Evolutionary conservation across 1,140 invertebrate genomes (phyloP).

Genomic region (Callitettix versicolor): DNA sequence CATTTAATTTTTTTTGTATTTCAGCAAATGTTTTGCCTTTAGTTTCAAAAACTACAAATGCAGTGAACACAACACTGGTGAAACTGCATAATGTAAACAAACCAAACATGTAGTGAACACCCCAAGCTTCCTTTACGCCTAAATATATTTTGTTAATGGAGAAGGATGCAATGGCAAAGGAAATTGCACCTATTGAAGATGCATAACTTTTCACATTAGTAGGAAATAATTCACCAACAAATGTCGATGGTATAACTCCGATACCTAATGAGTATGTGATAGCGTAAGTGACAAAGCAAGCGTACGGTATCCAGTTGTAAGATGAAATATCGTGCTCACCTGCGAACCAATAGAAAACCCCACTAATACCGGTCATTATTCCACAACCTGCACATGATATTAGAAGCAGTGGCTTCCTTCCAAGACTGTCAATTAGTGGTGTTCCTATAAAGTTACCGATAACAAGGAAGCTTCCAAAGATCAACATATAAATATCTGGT

Average conservation of each 20-base stretch:
- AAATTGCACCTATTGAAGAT: neutral
- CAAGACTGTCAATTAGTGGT: constrained; percentile 32
- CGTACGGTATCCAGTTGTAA: constrained; percentile 15
- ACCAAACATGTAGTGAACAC: constrained; percentile 62
- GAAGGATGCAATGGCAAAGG: constrained; percentile 29
- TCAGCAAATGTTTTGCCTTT: constrained; percentile 64
- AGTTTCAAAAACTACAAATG: constrained; percentile 62
- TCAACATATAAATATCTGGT: constrained; percentile 17
- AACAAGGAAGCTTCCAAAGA: constrained; percentile 23
- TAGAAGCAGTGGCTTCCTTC: constrained; percentile 37
- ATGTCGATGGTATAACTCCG: constrained; percentile 11
- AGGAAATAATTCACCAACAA: constrained; percentile 15
- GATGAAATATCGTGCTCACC: neutral
- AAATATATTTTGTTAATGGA: constrained; percentile 65
- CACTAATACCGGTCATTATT: neutral
- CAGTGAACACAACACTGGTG: constrained; percentile 41
- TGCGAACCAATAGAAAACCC: neutral
- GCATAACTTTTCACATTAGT: constrained; percentile 15
- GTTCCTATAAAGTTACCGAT: constrained; percentile 14
- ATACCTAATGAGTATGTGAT: constrained; percentile 10
- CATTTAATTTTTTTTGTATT: constrained; percentile 53
- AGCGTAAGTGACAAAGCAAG: constrained; percentile 5
- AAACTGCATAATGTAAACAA: constrained; percentile 61
- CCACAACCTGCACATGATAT: constrained; percentile 29
- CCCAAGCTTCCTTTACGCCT: constrained; percentile 43